phyloP scores from a whole-genome alignment of 2,113 vertebrate species.

The Seriola quinqueradiata region DNA sequence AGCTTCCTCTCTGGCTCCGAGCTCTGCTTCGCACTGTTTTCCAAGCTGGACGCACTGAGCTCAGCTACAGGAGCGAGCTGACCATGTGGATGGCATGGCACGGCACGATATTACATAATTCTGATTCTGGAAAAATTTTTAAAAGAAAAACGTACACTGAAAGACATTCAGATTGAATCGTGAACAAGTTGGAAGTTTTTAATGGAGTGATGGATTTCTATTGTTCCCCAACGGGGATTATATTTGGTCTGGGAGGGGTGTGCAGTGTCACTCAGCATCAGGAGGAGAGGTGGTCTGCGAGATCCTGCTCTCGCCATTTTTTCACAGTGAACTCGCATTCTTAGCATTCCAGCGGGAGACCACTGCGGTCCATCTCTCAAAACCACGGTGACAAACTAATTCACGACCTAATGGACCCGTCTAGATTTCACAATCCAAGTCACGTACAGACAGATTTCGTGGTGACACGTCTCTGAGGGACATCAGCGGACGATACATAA shows the following conservation, averaged over 20 bases:
- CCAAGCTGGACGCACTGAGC: neutral
- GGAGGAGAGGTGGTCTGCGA: slow-evolving; percentile 35
- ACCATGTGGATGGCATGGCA: slow-evolving; percentile 41
- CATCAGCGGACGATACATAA: neutral
- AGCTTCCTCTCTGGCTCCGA: slow-evolving; percentile 10
- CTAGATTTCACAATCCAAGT: neutral
- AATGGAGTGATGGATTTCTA: neutral
- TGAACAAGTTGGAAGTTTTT: neutral
- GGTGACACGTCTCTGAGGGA: neutral
- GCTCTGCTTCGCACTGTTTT: neutral
- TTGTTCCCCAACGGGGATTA: neutral
- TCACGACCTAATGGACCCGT: slow-evolving; percentile 9
- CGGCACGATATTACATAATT: slow-evolving; percentile 39
- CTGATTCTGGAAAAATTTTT: neutral
- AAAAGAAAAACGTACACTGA: neutral
- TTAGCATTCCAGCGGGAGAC: slow-evolving; percentile 66
- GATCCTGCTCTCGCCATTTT: slow-evolving; percentile 34
- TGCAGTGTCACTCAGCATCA: slow-evolving; percentile 39
- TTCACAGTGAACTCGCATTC: slow-evolving; percentile 63
- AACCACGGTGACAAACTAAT: slow-evolving; percentile 35
- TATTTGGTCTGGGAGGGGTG: slow-evolving; percentile 15
- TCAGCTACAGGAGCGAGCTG: neutral
- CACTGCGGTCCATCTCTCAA: slow-evolving; percentile 38
- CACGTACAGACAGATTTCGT: neutral
- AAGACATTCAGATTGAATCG: neutral